Conservation (phyloP, 2,888 invertebrate genomes). For the Desoria tigrina region DNA sequence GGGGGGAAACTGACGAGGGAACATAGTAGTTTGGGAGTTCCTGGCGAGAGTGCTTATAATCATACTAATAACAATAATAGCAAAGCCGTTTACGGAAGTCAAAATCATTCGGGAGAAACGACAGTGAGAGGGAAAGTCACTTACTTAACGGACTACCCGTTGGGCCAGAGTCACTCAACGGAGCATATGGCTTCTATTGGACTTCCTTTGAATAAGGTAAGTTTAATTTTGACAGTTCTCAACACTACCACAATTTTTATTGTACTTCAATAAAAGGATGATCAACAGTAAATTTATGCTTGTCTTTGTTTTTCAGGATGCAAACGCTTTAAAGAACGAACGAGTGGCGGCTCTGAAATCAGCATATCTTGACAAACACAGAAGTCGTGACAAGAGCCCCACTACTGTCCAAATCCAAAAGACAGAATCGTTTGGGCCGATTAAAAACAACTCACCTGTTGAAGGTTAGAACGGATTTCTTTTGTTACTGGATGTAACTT, state of each 20-base stretch:
- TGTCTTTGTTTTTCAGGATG: slow-evolving; percentile 43
- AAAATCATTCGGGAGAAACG: slow-evolving; percentile 41
- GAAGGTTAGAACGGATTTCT: not conserved
- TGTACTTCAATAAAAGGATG: not conserved
- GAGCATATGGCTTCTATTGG: slow-evolving; percentile 41
- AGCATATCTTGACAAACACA: slow-evolving; percentile 51
- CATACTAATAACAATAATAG: slow-evolving; percentile 4
- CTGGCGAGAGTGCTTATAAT: not conserved
- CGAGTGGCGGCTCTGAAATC: slow-evolving; percentile 53
- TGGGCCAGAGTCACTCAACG: slow-evolving; percentile 41
- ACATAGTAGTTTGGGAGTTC: slow-evolving; percentile 34
- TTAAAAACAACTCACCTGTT: not conserved
- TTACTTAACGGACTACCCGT: slow-evolving; percentile 52
- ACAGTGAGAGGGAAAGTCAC: slow-evolving; percentile 52
- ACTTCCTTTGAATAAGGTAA: slow-evolving; percentile 7
- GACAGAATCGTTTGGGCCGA: not conserved
- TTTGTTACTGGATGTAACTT: not conserved
- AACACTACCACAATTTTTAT: not conserved
- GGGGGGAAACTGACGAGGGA: slow-evolving; percentile 38
- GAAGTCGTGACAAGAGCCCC: slow-evolving; percentile 37
- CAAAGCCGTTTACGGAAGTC: slow-evolving; percentile 15
- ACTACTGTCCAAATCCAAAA: too few relatives aligned
- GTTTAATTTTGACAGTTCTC: too few relatives aligned
- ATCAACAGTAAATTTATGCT: not conserved
- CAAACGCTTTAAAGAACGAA: slow-evolving; percentile 52